Percentiles rank a stretch among this genome's conserved stretches.
Evolutionary conservation across 2,888 invertebrate species (phyloP).

Genomic region (Quadriops clusia): DNA sequence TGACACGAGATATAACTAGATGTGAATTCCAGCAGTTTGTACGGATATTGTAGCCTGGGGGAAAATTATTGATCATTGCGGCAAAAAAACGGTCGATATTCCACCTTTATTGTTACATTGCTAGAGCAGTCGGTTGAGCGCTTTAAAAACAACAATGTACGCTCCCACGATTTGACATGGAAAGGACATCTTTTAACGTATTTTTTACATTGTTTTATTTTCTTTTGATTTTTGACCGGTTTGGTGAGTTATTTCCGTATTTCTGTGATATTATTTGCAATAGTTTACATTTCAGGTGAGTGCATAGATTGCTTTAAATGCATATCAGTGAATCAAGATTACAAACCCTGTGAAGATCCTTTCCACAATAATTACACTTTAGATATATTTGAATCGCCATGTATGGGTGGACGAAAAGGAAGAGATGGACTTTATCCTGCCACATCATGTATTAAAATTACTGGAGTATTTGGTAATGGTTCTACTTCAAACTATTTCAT

Average conservation of each 20-base stretch:
- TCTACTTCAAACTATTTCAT: too few species aligned
- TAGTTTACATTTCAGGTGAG: constrained; percentile 33
- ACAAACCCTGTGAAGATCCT: constrained; percentile 87
- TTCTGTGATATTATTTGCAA: neutral
- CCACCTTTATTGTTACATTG: neutral
- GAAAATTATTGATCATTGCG: constrained; percentile 15
- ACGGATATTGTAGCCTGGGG: too few species aligned
- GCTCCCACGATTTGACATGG: too few species aligned
- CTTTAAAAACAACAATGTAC: constrained; percentile 2
- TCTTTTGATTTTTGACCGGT: constrained; percentile 6
- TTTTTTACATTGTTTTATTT: constrained; percentile 6
- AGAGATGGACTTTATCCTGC: constrained; percentile 91
- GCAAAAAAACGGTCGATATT: constrained; percentile 10
- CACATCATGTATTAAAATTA: constrained; percentile 92
- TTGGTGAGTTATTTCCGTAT: constrained; percentile 7
- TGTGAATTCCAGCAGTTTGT: too few species aligned
- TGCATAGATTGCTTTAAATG: constrained; percentile 96
- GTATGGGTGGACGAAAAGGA: constrained; percentile 88
- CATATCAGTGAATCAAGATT: constrained; percentile 78
- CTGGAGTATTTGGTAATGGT: constrained; percentile 69
- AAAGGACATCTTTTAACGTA: too few species aligned
- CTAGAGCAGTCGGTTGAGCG: neutral
- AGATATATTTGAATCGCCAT: constrained; percentile 76
- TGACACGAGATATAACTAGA: too few species aligned
- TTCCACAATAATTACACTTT: constrained; percentile 86